phyloP scores from a whole-genome alignment of 2,113 vertebrate species.

The Scomber japonicus region DNA sequence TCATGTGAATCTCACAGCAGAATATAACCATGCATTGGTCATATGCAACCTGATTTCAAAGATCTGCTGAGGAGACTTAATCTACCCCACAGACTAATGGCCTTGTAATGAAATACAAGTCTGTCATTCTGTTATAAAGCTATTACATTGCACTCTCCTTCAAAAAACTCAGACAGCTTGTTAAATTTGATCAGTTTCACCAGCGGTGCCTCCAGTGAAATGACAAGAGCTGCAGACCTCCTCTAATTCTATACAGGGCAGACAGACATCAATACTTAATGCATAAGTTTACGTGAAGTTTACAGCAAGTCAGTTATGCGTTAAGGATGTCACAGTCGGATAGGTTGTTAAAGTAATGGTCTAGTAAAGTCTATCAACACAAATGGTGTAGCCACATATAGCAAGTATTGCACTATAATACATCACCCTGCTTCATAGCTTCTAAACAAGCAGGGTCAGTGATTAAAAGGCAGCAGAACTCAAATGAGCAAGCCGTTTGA shows the following conservation, averaged over 20 bases:
- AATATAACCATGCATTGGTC: neutral
- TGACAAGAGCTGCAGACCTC: slow-evolving; percentile 26
- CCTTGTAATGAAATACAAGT: slow-evolving; percentile 57
- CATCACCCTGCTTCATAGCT: slow-evolving; percentile 46
- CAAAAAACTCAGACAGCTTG: slow-evolving; percentile 58
- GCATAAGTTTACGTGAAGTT: slow-evolving; percentile 56
- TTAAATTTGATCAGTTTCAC: slow-evolving; percentile 60
- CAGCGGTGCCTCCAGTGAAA: slow-evolving; percentile 35
- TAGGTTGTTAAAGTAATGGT: slow-evolving; percentile 50
- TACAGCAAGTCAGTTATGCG: slow-evolving; percentile 50
- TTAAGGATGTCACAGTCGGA: neutral
- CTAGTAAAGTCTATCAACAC: slow-evolving; percentile 46
- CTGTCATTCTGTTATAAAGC: slow-evolving; percentile 42
- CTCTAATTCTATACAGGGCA: neutral
- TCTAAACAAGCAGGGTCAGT: slow-evolving; percentile 6
- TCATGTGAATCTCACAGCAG: slow-evolving; percentile 4
- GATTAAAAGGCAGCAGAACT: slow-evolving; percentile 4
- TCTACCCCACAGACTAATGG: slow-evolving; percentile 45
- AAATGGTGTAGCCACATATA: neutral
- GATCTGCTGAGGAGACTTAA: slow-evolving; percentile 27
- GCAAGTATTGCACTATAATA: slow-evolving; percentile 36
- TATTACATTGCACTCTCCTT: slow-evolving; percentile 52
- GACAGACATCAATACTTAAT: slow-evolving; percentile 6
- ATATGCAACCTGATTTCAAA: slow-evolving; percentile 45
- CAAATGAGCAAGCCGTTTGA: neutral